Evolutionary conservation across 2,888 invertebrate genomes (phyloP).

Genomic region (Sphaerophoria taeniata): DNA sequence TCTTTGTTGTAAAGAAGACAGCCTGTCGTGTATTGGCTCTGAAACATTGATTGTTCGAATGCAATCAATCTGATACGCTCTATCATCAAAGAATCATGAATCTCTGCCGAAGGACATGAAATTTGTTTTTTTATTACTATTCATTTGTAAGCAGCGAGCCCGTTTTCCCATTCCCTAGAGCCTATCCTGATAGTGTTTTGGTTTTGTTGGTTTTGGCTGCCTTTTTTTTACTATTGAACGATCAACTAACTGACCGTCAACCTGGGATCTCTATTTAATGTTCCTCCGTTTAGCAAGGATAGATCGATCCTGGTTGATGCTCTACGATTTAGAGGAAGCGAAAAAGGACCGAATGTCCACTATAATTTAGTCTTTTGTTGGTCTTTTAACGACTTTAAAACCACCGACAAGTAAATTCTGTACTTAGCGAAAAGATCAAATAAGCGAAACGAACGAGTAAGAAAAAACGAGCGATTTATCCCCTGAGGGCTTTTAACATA

Average conservation of each 20-base stretch:
- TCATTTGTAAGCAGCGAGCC: constrained; percentile 40
- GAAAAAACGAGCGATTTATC: too few species aligned
- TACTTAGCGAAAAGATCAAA: too few species aligned
- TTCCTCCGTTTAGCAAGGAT: too few species aligned
- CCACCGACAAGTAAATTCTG: too few species aligned
- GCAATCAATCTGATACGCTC: constrained; percentile 62
- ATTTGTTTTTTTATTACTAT: constrained; percentile 10
- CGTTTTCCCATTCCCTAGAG: neutral
- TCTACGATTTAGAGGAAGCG: too few species aligned
- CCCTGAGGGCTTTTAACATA: too few species aligned
- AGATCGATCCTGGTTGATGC: too few species aligned
- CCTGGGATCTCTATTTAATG: too few species aligned
- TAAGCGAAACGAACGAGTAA: too few species aligned
- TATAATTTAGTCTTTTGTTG: neutral
- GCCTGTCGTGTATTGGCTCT: neutral
- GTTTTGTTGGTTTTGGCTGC: too few species aligned
- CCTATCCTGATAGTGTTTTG: constrained; percentile 30
- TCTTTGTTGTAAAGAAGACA: neutral
- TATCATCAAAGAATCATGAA: constrained; percentile 46
- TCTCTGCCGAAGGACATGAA: constrained; percentile 14
- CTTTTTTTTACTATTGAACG: constrained; percentile 33
- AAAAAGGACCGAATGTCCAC: too few species aligned
- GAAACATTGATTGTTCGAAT: constrained; percentile 41
- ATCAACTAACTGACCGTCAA: too few species aligned
- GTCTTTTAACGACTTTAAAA: neutral